phyloP scores from a whole-genome alignment of 2,888 invertebrate genomes.

The Himalopsyche kuldschensis region DNA sequence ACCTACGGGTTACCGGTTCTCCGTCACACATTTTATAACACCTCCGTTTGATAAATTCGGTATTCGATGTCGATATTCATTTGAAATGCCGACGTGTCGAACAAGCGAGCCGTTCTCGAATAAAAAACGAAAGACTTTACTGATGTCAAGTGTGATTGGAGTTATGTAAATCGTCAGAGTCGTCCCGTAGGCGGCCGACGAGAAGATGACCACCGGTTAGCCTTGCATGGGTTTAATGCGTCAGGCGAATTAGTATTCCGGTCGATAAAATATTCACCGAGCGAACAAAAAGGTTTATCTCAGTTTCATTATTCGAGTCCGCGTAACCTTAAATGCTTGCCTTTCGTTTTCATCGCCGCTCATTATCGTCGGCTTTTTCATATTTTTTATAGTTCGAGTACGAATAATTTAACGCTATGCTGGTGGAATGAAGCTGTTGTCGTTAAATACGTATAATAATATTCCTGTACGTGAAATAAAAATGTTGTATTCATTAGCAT shows the following conservation, averaged over 20 bases:
- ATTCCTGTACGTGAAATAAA: not conserved
- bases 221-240: constrained; percentile 33
- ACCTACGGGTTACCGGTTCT: not conserved
- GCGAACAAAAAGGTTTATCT: constrained; percentile 12
- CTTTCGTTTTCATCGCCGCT: constrained; percentile 6
- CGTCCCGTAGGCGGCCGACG: constrained; percentile 7
- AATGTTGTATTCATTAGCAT: not conserved
- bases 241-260: constrained; percentile 29
- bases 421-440: not conserved
- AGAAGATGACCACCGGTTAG: constrained; percentile 35
- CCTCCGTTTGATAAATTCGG: not conserved
- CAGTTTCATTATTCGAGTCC: constrained; percentile 1
- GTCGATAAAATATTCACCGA: constrained; percentile 24
- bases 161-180: constrained; percentile 33
- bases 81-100: not conserved
- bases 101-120: not conserved
- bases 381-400: not conserved
- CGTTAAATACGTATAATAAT: not conserved
- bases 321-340: not conserved
- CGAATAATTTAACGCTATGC: not conserved
- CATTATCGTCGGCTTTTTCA: not conserved
- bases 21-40: not conserved
- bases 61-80: not conserved
- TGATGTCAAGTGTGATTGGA: constrained; percentile 21
- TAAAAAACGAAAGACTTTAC: constrained; percentile 22